These are phyloP conservation scores for Drosophila prostipennis DNA, from an alignment of 2,888 invertebrate species.

Conservation along the genomic window DNA sequence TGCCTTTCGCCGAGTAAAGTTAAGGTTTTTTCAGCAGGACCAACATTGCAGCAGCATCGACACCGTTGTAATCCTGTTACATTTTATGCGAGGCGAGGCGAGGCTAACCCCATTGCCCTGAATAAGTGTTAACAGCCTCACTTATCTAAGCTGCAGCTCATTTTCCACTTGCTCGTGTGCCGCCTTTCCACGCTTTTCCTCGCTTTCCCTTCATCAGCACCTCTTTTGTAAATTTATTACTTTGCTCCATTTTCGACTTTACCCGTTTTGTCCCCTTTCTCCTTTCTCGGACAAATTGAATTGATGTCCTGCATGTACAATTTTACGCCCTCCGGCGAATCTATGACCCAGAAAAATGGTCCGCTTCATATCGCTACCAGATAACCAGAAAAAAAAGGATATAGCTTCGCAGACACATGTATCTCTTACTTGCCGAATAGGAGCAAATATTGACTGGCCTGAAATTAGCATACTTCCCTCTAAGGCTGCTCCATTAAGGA, in stretches of 20 bases:
- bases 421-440: not conserved
- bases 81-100: slow-evolving; percentile 21
- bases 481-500: slow-evolving; percentile 13
- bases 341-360: slow-evolving; percentile 25
- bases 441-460: slow-evolving; percentile 15
- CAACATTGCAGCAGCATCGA: slow-evolving; percentile 42
- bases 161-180: slow-evolving; percentile 33
- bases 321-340: slow-evolving; percentile 12
- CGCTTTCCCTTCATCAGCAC: slow-evolving; percentile 11
- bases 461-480: slow-evolving; percentile 25
- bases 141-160: slow-evolving; percentile 42
- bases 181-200: not conserved
- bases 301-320: slow-evolving; percentile 23
- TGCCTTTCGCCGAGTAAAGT: slow-evolving; percentile 24
- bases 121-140: slow-evolving; percentile 42
- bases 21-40: slow-evolving; percentile 29
- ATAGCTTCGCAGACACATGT: not conserved
- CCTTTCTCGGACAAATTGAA: slow-evolving; percentile 32
- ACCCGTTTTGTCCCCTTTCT: slow-evolving; percentile 20
- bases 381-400: slow-evolving; percentile 3
- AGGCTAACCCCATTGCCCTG: slow-evolving; percentile 16
- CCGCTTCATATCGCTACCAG: slow-evolving; percentile 13
- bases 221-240: slow-evolving; percentile 34
- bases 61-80: slow-evolving; percentile 42
- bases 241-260: slow-evolving; percentile 26